Evolutionary conservation across 2,797 vertebrate genomes (phyloP).

Genomic region (Argyrosomus regius): DNA sequence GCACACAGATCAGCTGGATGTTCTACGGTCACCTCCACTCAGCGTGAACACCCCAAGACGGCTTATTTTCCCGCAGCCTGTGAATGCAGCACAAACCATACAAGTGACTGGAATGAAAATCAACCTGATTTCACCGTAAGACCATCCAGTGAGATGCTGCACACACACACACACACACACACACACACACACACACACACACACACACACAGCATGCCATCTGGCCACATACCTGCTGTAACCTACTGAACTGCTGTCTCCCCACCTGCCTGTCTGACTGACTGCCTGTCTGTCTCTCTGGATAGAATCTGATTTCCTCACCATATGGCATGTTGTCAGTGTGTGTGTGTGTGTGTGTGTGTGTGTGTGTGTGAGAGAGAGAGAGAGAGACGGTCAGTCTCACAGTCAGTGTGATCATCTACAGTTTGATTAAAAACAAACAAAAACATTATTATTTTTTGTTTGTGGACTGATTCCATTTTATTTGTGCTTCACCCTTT

Average conservation of each 20-base stretch:
- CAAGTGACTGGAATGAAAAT: constrained; percentile 3
- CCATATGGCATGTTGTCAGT: constrained; percentile 70
- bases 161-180: not conserved
- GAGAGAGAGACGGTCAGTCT: constrained; percentile 19
- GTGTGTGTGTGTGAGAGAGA: constrained; percentile 21
- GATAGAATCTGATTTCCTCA: constrained; percentile 77
- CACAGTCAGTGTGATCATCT: constrained; percentile 50
- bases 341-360: constrained; percentile 50
- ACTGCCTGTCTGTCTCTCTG: constrained; percentile 70
- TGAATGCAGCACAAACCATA: constrained; percentile 2
- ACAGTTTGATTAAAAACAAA: not conserved
- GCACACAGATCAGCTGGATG: not conserved
- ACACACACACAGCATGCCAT: constrained; percentile 49
- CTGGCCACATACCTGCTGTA: constrained; percentile 75
- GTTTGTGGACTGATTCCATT: not conserved
- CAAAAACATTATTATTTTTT: not conserved
- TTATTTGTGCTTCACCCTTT: not conserved
- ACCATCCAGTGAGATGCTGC: constrained; percentile 27
- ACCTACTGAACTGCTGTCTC: constrained; percentile 70
- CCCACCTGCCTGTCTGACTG: constrained; percentile 62
- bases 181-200: constrained; percentile 28
- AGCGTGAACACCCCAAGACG: not conserved
- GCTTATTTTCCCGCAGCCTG: constrained; percentile 11
- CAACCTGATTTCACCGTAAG: constrained; percentile 16
- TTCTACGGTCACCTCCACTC: not conserved